These are phyloP conservation scores for Neogobius melanostomus DNA, from an alignment of 2,113 vertebrate genomes.

Conservation along the genomic window DNA sequence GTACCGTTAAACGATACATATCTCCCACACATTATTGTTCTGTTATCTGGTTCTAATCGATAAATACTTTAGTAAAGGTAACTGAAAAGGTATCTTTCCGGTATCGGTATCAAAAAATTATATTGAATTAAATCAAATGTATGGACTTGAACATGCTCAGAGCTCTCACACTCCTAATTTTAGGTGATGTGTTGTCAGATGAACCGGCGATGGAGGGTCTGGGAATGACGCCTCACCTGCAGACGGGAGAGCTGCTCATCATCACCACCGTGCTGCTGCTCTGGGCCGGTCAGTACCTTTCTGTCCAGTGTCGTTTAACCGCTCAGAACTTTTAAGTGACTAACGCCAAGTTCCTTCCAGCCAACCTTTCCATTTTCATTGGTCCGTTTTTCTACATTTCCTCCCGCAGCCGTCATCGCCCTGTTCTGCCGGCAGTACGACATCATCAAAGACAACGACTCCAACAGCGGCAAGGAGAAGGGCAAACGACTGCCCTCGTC, in stretches of 20 bases:
- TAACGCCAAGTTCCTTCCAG: background rate
- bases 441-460: constrained; percentile 96
- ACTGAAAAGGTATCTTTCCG: too few relatives aligned
- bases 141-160: too few relatives aligned
- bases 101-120: too few relatives aligned
- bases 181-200: constrained; percentile 70
- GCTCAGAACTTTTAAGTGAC: too few relatives aligned
- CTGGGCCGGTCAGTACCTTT: constrained; percentile 86
- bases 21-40: too few relatives aligned
- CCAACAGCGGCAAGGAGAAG: constrained; percentile 91
- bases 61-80: too few relatives aligned
- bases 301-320: too few relatives aligned
- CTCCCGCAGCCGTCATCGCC: constrained; percentile 86
- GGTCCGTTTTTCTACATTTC: background rate
- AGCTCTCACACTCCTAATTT: too few relatives aligned
- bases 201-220: constrained; percentile 94
- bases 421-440: constrained; percentile 96
- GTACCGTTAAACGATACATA: too few relatives aligned
- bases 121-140: too few relatives aligned
- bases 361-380: background rate
- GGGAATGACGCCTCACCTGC: constrained; percentile 86
- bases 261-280: constrained; percentile 94
- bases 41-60: too few relatives aligned
- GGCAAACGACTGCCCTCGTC: constrained; percentile 87
- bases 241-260: constrained; percentile 94